phyloP scores from a whole-genome alignment of 2,797 vertebrate genomes.

The Oreonectes daqikongensis region DNA sequence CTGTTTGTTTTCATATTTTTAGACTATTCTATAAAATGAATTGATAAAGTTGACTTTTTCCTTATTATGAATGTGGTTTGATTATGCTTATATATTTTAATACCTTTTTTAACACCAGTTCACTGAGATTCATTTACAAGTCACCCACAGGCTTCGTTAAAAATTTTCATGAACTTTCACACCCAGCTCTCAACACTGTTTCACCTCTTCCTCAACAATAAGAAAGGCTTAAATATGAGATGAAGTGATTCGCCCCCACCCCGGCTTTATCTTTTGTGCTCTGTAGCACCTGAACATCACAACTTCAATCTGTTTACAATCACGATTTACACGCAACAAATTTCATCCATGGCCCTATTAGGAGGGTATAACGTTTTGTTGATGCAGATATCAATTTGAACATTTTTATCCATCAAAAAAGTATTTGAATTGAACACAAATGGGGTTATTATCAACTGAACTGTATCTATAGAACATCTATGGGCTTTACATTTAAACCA shows the following conservation, averaged over 20 bases:
- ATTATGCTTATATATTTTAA: not conserved
- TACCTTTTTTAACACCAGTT: constrained; percentile 7
- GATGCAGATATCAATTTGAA: no score
- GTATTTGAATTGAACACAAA: not conserved
- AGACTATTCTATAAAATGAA: no score
- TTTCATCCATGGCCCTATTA: not conserved
- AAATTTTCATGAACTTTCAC: constrained; percentile 40
- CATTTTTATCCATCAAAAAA: no score
- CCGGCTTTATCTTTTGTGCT: constrained; percentile 30
- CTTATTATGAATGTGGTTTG: not conserved
- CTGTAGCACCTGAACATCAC: constrained; percentile 34
- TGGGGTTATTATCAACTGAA: not conserved
- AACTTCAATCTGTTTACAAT: constrained; percentile 42
- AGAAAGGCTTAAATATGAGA: constrained; percentile 31
- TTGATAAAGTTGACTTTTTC: no score
- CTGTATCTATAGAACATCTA: not conserved
- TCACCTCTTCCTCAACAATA: constrained; percentile 28
- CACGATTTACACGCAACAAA: constrained; percentile 19
- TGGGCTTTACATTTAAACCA: not conserved
- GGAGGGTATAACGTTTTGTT: no score
- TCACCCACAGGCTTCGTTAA: constrained; percentile 18
- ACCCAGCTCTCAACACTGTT: constrained; percentile 41
- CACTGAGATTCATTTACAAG: constrained; percentile 7
- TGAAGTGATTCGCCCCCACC: constrained; percentile 6
- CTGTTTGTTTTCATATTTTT: no score